Evolutionary conservation across 2,888 invertebrate genomes (phyloP).

Genomic region (Nymphalis c-album): DNA sequence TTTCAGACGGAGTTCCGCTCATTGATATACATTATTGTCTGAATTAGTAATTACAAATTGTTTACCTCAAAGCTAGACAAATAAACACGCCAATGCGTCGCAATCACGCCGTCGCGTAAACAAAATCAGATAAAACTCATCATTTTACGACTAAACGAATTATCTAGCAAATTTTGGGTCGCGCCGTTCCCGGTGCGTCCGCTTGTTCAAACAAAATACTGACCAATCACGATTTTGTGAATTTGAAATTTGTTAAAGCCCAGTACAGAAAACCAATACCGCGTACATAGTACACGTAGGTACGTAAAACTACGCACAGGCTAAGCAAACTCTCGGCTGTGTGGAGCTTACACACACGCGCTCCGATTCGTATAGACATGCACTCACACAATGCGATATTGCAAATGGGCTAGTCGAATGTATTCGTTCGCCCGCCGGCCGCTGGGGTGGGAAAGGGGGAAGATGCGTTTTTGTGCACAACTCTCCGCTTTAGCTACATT

Average conservation of each 20-base stretch:
- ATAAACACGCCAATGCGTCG: slow-evolving; percentile 48
- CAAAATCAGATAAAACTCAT: slow-evolving; percentile 71
- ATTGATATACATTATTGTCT: slow-evolving; percentile 48
- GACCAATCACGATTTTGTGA: slow-evolving; percentile 80
- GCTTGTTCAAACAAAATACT: slow-evolving; percentile 78
- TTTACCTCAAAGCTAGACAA: slow-evolving; percentile 45
- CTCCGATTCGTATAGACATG: slow-evolving; percentile 49
- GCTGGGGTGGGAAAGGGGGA: slow-evolving; percentile 61
- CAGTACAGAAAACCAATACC: slow-evolving; percentile 79
- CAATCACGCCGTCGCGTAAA: slow-evolving; percentile 57
- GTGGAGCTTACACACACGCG: slow-evolving; percentile 52
- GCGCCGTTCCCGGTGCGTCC: slow-evolving; percentile 55
- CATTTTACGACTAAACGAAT: slow-evolving; percentile 75
- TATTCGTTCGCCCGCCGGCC: slow-evolving; percentile 75
- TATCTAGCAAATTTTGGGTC: slow-evolving; percentile 67
- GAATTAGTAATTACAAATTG: slow-evolving; percentile 51
- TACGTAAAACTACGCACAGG: slow-evolving; percentile 73
- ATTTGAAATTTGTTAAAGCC: slow-evolving; percentile 80
- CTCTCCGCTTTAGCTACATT: slow-evolving; percentile 68
- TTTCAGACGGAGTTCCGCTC: slow-evolving; percentile 56
- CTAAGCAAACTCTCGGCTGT: slow-evolving; percentile 69
- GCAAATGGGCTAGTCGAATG: slow-evolving; percentile 81
- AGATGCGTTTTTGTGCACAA: slow-evolving; percentile 80
- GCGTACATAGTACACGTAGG: slow-evolving; percentile 55
- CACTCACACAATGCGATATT: slow-evolving; percentile 78